These are phyloP conservation scores for Bos javanicus DNA, from an alignment of 2,113 vertebrate genomes.

Conservation along the genomic window DNA sequence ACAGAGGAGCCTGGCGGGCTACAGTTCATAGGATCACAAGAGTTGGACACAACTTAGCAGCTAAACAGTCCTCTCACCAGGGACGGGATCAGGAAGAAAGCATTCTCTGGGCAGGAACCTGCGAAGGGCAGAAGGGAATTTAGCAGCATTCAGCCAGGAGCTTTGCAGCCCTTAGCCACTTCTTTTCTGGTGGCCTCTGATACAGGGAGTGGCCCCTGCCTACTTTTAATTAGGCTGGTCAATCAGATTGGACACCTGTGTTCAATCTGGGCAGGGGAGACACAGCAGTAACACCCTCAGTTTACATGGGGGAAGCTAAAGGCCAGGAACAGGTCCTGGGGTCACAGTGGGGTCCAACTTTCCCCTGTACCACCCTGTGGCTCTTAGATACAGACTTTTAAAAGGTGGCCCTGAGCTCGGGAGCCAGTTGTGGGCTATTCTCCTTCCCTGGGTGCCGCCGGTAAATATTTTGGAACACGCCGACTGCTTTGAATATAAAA, in stretches of 20 bases:
- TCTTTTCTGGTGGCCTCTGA: neutral
- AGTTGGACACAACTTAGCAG: neutral
- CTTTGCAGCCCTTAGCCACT: neutral
- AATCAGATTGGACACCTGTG: neutral
- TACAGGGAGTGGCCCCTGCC: neutral
- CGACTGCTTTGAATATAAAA: neutral
- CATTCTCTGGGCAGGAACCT: rapidly evolving
- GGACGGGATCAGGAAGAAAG: neutral
- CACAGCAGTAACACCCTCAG: neutral
- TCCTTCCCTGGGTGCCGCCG: neutral
- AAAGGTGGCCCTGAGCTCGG: neutral
- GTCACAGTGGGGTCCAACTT: neutral
- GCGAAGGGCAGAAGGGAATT: neutral
- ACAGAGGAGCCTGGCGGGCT: neutral
- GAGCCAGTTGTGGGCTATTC: neutral
- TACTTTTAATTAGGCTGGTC: neutral
- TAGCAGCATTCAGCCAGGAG: too few species aligned
- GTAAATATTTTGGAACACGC: neutral
- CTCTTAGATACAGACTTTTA: neutral
- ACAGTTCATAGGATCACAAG: neutral
- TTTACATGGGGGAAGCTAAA: neutral
- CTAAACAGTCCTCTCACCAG: neutral
- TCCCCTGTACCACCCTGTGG: neutral
- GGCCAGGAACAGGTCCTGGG: neutral
- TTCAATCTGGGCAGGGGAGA: neutral